Percentiles rank a stretch among this genome's conserved stretches.
These are phyloP conservation scores for Invenusta paracnida DNA, from an alignment of 2,888 invertebrate species.

Conservation along the genomic window DNA sequence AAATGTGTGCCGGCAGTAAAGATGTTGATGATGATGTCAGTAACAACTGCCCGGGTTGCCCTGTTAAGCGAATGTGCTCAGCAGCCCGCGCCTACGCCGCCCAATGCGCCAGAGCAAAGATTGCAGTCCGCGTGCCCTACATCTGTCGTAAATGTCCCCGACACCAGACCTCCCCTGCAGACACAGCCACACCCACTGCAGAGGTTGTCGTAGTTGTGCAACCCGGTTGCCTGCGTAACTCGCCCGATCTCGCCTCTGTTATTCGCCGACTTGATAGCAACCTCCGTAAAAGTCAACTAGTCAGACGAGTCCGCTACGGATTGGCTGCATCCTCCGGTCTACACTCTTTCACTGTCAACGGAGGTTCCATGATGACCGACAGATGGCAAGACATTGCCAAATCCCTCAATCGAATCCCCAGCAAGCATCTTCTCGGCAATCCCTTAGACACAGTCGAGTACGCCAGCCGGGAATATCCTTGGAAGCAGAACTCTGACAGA, in stretches of 20 bases:
- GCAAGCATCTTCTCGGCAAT: background rate
- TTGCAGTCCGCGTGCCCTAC: conserved; percentile 67
- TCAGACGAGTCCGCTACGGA: background rate
- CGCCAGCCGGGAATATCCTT: background rate
- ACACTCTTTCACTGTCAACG: background rate
- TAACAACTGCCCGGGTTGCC: conserved; percentile 47
- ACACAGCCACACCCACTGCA: background rate
- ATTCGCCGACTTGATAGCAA: background rate
- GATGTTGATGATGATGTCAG: no score
- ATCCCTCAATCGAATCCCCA: background rate
- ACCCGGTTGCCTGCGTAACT: background rate
- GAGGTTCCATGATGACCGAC: background rate
- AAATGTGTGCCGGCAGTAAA: conserved; percentile 70
- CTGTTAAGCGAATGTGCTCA: conserved; percentile 65
- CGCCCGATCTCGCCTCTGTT: background rate
- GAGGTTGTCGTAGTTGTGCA: background rate
- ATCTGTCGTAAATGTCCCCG: conserved; percentile 64
- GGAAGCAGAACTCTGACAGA: background rate
- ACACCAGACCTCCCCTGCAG: background rate
- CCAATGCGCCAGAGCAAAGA: conserved; percentile 66
- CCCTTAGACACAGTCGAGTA: background rate
- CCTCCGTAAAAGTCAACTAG: background rate
- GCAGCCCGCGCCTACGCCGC: conserved; percentile 72
- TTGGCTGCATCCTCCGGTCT: background rate
- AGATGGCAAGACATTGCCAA: background rate